phyloP scores from a whole-genome alignment of 2,888 invertebrate species.

The Luffia ferchaultella region DNA sequence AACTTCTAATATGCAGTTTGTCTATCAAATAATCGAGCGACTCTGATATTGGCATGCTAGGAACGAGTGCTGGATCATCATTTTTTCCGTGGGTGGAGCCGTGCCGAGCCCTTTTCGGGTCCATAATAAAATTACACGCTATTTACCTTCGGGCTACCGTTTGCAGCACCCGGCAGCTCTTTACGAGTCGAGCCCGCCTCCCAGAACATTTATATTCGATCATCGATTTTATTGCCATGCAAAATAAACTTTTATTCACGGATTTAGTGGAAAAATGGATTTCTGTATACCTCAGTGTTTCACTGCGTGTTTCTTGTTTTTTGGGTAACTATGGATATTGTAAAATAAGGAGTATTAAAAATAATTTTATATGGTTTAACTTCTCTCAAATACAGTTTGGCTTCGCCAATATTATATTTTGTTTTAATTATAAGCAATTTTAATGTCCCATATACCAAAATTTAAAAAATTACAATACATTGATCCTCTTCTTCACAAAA shows the following conservation, averaged over 20 bases:
- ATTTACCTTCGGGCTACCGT: conserved; percentile 39
- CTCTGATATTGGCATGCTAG: neutral
- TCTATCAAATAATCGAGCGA: neutral
- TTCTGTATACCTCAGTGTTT: neutral
- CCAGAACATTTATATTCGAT: conserved; percentile 9
- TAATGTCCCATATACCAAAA: neutral
- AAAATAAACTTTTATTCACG: neutral
- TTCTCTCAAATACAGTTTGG: no score
- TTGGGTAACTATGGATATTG: neutral
- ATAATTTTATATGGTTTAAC: no score
- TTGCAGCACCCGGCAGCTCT: conserved; percentile 35
- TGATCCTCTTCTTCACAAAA: neutral
- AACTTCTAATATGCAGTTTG: neutral
- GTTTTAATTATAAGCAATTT: conserved; percentile 3
- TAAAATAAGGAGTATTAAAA: no score
- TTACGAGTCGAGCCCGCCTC: conserved; percentile 4
- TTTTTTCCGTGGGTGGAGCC: neutral
- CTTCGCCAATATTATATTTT: no score
- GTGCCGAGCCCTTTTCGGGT: conserved; percentile 10
- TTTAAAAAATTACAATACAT: neutral
- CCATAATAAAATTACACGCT: conserved; percentile 45
- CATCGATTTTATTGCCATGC: neutral
- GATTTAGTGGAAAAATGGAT: neutral
- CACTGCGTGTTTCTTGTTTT: neutral
- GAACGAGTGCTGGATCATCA: neutral